Evolutionary conservation across 1,140 invertebrate species (phyloP), one percentile per base, ranked within the genome.

Genomic region (Pygmarrhopalites habei): DNA sequence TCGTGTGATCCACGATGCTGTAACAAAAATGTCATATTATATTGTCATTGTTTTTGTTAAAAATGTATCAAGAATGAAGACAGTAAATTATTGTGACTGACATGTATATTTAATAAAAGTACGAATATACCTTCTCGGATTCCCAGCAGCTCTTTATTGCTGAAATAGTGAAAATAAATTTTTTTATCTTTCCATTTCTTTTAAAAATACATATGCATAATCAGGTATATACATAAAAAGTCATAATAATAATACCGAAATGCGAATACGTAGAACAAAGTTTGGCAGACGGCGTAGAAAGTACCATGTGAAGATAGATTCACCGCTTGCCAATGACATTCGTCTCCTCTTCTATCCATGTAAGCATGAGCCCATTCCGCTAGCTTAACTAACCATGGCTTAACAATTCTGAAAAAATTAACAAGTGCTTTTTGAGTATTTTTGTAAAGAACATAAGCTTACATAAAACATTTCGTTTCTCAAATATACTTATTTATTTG

Each of bases 221-320:
- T n/a, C n/a, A n/a, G n/a, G n/a, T n/a, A n/a, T n/a, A n/a, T n/a
- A n/a, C n/a, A n/a, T n/a, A n/a, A n/a, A n/a, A n/a, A n/a, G n/a
- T n/a, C n/a, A n/a, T n/a, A n/a, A n/a, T n/a, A n/a, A n/a, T n/a
- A n/a, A n/a, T n/a, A n/a, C 67, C 89, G 85, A 75, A 94, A 95
- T 1, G 87, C 85, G 60, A 96, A 85, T 2, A 94, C 78, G 77
- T 95, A 94, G 75, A 97, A 95, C 30, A 95, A 78, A 0, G 87
- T 83, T 77, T 96, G 92, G 72, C 91, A 94, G 14, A 93, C 83
- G 17, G 86, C 83, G 75, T 94, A 93, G 76, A 96, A 97, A 1
- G 92, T 84, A 29, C 82, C 79, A 75, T 97, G 92, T 2, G 85
- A 80, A 73, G 83, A 82, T 3, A 79, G 62, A 64, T 79, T 76